Evolutionary conservation across 2,888 invertebrate species (phyloP).

Genomic region (Holacanthella duospinosa): DNA sequence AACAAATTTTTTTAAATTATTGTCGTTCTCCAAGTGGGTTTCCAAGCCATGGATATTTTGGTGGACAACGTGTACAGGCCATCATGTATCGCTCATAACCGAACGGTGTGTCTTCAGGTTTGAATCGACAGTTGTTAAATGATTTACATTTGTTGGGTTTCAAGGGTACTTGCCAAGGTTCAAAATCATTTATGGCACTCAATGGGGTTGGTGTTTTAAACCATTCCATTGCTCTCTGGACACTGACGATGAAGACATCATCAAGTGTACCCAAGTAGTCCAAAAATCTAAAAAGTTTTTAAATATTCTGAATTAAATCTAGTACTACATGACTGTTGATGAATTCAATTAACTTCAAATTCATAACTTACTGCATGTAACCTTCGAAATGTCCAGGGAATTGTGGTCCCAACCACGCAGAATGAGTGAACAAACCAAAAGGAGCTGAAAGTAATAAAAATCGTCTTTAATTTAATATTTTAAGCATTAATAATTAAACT

Average conservation of each 20-base stretch:
- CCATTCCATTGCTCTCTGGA: conserved; percentile 50
- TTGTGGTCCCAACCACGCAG: conserved; percentile 49
- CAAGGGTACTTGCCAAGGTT: conserved; percentile 36
- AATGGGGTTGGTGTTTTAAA: conserved; percentile 48
- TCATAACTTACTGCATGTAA: conserved; percentile 41
- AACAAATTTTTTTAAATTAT: too few relatives aligned
- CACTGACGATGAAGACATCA: conserved; percentile 52
- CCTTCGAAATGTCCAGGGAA: conserved; percentile 44
- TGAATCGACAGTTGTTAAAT: neutral
- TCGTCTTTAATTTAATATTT: too few relatives aligned
- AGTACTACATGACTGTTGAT: neutral
- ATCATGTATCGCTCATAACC: conserved; percentile 44
- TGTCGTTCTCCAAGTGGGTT: conserved; percentile 46
- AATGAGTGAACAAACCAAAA: conserved; percentile 57
- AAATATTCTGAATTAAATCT: neutral
- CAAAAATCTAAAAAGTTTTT: conserved; percentile 45
- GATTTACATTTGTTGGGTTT: neutral
- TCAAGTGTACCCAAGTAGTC: conserved; percentile 46
- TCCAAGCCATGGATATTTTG: conserved; percentile 49
- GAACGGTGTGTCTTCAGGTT: conserved; percentile 6
- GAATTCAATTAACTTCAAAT: neutral
- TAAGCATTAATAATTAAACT: too few relatives aligned
- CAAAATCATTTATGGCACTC: conserved; percentile 39
- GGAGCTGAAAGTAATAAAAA: too few relatives aligned
- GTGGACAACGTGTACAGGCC: conserved; percentile 47